Conservation (phyloP, 2,888 invertebrate genomes). For the Diploptera punctata region DNA sequence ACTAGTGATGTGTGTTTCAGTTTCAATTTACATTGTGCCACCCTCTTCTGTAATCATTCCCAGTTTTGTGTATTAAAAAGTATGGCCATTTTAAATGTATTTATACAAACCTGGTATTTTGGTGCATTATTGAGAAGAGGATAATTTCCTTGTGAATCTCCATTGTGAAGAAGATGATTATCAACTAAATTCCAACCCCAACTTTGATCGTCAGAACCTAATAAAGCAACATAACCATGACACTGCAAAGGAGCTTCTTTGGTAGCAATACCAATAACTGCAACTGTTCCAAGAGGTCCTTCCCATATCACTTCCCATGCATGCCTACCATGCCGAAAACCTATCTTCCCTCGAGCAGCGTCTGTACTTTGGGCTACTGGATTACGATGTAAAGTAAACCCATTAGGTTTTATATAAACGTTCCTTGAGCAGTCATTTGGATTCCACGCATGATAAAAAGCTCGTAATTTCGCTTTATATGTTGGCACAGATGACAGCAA, state of each 20-base stretch:
- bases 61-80: no score
- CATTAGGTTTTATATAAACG: conserved; percentile 95
- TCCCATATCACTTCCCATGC: conserved; percentile 99
- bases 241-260: conserved; percentile 93
- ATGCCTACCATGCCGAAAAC: conserved; percentile 90
- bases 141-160: conserved; percentile 93
- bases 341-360: conserved; percentile 88
- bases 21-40: no score
- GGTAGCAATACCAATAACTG: conserved; percentile 94
- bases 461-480: conserved; percentile 92
- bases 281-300: conserved; percentile 97
- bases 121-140: conserved; percentile 95
- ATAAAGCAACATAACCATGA: conserved; percentile 92
- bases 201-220: conserved; percentile 96
- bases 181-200: conserved; percentile 99
- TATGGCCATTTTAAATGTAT: no score
- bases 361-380: conserved; percentile 99
- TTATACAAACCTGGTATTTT: conserved; percentile 77
- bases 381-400: conserved; percentile 96
- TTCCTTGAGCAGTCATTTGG: conserved; percentile 96
- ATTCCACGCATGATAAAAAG: conserved; percentile 96
- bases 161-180: conserved; percentile 95
- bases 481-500: conserved; percentile 86
- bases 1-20: no score
- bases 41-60: no score